Conservation (phyloP, 2,797 vertebrate species). For the Halcyon badia region DNA sequence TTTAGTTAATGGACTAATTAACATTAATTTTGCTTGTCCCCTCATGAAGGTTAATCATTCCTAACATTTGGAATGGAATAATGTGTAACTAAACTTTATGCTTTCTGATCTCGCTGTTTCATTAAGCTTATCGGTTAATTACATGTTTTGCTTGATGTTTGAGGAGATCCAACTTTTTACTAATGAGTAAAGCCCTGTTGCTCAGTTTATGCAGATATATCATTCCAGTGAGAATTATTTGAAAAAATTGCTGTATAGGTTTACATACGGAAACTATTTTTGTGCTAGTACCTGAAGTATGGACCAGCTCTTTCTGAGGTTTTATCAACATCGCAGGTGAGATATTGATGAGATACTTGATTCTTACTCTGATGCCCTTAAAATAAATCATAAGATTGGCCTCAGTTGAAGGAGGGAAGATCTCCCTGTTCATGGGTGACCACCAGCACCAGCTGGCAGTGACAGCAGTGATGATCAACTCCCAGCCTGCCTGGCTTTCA, state of each 20-base stretch:
- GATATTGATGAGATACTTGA: neutral
- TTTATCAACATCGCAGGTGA: neutral
- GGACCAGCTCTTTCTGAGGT: neutral
- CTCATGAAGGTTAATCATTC: neutral
- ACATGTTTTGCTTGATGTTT: neutral
- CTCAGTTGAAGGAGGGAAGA: neutral
- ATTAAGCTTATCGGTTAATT: neutral
- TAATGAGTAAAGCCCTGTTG: neutral
- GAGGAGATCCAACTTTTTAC: neutral
- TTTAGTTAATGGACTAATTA: neutral
- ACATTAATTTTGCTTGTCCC: neutral
- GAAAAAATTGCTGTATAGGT: neutral
- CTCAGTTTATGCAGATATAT: neutral
- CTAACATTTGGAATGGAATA: neutral
- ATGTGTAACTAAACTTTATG: neutral
- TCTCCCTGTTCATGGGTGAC: neutral
- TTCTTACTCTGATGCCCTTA: neutral
- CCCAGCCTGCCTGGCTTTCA: neutral
- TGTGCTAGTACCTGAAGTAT: neutral
- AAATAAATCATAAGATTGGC: neutral
- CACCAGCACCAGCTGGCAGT: neutral
- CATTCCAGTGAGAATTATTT: neutral
- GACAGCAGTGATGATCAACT: neutral
- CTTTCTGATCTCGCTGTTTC: neutral
- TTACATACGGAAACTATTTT: neutral